phyloP scores from a whole-genome alignment of 2,113 vertebrate genomes.

The Solea solea region DNA sequence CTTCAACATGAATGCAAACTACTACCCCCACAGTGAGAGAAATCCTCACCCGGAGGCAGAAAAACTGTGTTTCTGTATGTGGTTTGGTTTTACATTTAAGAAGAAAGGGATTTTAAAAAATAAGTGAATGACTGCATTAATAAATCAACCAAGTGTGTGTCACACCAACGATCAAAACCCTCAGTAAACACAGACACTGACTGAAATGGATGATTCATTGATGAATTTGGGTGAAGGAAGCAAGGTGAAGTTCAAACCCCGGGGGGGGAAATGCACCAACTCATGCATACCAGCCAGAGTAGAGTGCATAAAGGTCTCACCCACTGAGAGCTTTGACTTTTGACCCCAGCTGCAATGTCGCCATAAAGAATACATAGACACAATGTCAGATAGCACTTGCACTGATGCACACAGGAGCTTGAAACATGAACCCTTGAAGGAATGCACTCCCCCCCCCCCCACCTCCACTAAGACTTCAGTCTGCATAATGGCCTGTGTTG shows the following conservation, averaged over 20 bases:
- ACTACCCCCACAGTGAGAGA: conserved; percentile 19
- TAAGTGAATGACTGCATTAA: conserved; percentile 54
- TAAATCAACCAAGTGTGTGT: conserved; percentile 51
- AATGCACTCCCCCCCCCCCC: conserved; percentile 59
- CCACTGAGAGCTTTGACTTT: conserved; percentile 44
- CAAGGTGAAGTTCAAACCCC: conserved; percentile 41
- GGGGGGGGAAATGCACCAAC: conserved; percentile 18
- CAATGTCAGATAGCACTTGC: conserved; percentile 44
- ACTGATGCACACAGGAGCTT: conserved; percentile 22
- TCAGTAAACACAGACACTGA: conserved; percentile 1
- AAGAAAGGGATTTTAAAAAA: conserved; percentile 32
- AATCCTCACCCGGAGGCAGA: conserved; percentile 7
- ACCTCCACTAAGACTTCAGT: conserved; percentile 8
- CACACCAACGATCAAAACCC: conserved; percentile 35
- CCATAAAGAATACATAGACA: conserved; percentile 51
- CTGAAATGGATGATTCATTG: conserved; percentile 45
- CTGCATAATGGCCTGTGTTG: conserved; percentile 61
- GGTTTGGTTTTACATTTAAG: conserved; percentile 39
- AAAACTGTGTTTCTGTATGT: conserved; percentile 8
- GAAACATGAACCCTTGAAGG: conserved; percentile 66
- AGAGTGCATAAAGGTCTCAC: conserved; percentile 38
- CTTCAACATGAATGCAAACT: conserved; percentile 25
- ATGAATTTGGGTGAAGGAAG: conserved; percentile 13
- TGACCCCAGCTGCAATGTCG: conserved; percentile 42
- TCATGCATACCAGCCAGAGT: conserved; percentile 44